Percentiles rank a stretch among this genome's conserved stretches.
Conservation (phyloP, 2,113 vertebrate genomes). For the Aldabrachelys gigantea region DNA sequence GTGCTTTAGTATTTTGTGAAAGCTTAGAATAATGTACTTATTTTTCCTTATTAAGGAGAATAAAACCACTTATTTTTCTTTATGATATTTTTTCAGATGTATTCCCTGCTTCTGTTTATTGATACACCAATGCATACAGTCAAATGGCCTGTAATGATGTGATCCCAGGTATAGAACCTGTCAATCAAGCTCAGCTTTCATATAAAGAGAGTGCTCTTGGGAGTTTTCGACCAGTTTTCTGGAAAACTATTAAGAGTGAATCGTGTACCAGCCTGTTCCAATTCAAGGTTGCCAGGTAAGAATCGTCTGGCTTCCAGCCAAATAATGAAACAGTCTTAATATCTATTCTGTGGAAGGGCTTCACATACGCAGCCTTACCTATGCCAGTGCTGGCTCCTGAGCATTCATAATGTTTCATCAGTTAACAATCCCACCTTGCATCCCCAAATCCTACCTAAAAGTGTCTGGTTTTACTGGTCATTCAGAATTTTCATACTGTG, state of each 20-base stretch:
- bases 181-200: constrained; percentile 40
- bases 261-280: background rate
- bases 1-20: background rate
- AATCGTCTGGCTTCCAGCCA: constrained; percentile 51
- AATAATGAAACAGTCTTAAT: background rate
- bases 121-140: background rate
- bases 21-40: background rate
- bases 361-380: accelerated
- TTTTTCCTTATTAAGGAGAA: background rate
- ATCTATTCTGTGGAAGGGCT: background rate
- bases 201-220: background rate
- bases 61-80: background rate
- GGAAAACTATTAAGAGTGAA: constrained; percentile 58
- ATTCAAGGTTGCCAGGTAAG: constrained; percentile 57
- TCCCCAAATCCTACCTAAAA: background rate
- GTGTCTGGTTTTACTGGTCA: background rate
- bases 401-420: background rate
- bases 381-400: accelerated
- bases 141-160: constrained; percentile 14
- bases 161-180: constrained; percentile 34
- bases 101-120: no score
- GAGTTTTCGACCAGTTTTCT: constrained; percentile 42
- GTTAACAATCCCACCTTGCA: accelerated
- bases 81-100: background rate
- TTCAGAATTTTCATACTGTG: background rate